Base-by-base conservation (phyloP, 2,888 invertebrate genomes). In the Cantharis rufa region DNA sequence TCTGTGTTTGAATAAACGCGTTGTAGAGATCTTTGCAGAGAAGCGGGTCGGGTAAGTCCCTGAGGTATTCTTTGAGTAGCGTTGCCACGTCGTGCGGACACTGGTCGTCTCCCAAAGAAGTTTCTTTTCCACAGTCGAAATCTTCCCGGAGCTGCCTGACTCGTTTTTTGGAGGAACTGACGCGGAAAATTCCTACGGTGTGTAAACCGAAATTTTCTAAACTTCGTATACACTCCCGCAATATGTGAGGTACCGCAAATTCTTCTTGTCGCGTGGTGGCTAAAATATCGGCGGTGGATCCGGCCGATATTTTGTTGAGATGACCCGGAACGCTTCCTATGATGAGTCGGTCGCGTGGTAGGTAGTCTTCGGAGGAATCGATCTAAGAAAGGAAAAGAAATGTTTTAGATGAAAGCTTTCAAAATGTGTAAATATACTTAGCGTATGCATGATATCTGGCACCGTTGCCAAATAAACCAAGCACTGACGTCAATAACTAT, bases 61-160 rank as follows among this genome's bases (percentile, higher is more conserved):
- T 90, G 82, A 98, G 93, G 89, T 94, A 98, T 89, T 98, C 98
- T 87, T 98, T 98, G 32, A 98, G 91, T 62, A 98, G 90, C 0
- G 96, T 95, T 10, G 97, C 98, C 75, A 98, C 96, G 86, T 98
- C 98, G 88, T 98, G 97, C 1, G 97, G 96, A 88, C 96, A 95
- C 83, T 94, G 94, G 68, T 95, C 94, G 10, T 93, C 91, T 81
- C 94, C 94, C 82, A 97, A 89, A 76, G 92, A 90, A 13, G 91
- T 91, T 84, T 93, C 93, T 83, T 92, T 92, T 15, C 95, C 96
- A 79, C 93, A 92, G 89, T 98, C 96, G 89, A 98, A 96, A 80
- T 96, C 96, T 86, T 98, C 97, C 68, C 96, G 91, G 80, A 98
- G 89, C 93, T 97, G 96, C 88, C 97, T 91, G 63, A 97, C 95